phyloP scores from a whole-genome alignment of 2,797 vertebrate species.

The Lophotriccus pileatus region DNA sequence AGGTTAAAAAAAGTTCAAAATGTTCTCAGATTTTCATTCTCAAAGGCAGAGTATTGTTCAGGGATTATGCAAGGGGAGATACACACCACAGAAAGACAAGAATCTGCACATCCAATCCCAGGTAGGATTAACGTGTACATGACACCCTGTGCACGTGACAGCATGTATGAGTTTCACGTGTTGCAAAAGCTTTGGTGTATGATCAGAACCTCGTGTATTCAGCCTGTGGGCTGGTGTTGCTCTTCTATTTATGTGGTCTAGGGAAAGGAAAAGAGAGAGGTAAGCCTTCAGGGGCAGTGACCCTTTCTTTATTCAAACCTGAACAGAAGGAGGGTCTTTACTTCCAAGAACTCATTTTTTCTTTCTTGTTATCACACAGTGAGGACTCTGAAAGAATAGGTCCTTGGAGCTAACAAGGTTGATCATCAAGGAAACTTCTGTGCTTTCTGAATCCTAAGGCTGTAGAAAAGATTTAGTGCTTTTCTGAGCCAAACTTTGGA shows the following conservation, averaged over 20 bases:
- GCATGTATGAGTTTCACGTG: background rate
- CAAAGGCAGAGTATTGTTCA: background rate
- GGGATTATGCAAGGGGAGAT: background rate
- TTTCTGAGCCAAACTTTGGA: background rate
- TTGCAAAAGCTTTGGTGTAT: constrained; percentile 24
- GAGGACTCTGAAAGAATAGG: background rate
- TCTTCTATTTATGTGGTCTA: constrained; percentile 47
- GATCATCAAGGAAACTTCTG: constrained; percentile 48
- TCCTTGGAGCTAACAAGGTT: constrained; percentile 47
- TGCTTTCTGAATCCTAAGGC: background rate
- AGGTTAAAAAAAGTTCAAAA: background rate
- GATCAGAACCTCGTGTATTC: constrained; percentile 41
- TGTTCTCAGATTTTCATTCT: background rate
- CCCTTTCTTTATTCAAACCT: constrained; percentile 57
- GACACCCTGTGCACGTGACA: background rate
- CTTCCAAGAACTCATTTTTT: constrained; percentile 47
- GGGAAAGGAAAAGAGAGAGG: constrained; percentile 30
- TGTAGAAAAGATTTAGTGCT: constrained; percentile 38
- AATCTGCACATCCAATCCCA: background rate
- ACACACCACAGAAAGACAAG: background rate
- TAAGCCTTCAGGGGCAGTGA: constrained; percentile 33
- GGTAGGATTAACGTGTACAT: background rate
- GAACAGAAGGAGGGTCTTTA: constrained; percentile 45
- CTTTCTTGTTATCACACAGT: constrained; percentile 47
- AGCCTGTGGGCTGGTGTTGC: background rate